Evolutionary conservation across 2,888 invertebrate genomes (phyloP).

Genomic region (Lasioglossum marginatum): DNA sequence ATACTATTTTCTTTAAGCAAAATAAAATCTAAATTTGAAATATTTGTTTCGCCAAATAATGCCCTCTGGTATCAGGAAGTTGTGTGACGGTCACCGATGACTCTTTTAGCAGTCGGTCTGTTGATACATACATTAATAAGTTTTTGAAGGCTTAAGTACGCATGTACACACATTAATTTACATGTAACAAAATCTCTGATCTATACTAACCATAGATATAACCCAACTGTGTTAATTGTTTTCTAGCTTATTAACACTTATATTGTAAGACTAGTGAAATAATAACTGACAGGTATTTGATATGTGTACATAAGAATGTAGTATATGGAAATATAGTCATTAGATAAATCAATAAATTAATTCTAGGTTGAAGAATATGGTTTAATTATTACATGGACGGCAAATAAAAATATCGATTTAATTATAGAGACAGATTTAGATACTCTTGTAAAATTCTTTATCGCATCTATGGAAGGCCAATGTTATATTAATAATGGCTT

Average conservation of each 20-base stretch:
- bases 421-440: conserved; percentile 92
- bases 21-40: too few species aligned
- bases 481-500: conserved; percentile 92
- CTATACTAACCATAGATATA: not conserved
- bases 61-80: not conserved
- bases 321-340: not conserved
- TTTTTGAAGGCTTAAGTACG: not conserved
- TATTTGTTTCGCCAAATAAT: not conserved
- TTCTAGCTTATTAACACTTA: not conserved
- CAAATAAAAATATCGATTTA: conserved; percentile 90
- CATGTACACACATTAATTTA: not conserved
- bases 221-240: not conserved
- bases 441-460: conserved; percentile 90
- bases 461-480: conserved; percentile 89
- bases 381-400: conserved; percentile 92
- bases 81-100: not conserved
- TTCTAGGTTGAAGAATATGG: conserved; percentile 92
- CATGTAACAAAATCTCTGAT: not conserved
- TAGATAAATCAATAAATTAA: not conserved
- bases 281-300: not conserved
- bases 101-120: not conserved
- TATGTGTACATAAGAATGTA: not conserved
- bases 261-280: not conserved
- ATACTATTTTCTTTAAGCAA: too few species aligned
- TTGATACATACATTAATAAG: not conserved